A percentile compares a stretch with the other conserved stretches of the same genome.
These are phyloP conservation scores for Vidua macroura DNA, from an alignment of 2,113 vertebrate genomes.

Conservation along the genomic window DNA sequence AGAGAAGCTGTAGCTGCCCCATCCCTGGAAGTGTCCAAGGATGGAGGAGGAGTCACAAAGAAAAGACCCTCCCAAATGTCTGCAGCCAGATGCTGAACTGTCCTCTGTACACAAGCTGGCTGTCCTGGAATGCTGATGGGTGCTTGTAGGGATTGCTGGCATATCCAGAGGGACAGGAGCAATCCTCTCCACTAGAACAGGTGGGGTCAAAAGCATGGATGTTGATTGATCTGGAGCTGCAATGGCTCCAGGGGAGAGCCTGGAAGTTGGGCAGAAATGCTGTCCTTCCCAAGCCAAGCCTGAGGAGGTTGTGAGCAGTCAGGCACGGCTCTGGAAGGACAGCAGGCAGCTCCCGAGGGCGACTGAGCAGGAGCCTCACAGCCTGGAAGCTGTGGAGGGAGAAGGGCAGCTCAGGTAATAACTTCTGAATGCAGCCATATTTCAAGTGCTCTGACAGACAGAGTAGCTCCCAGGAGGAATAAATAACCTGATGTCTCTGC, in stretches of 20 bases:
- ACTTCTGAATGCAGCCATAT: neutral
- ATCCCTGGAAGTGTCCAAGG: neutral
- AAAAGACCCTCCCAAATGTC: neutral
- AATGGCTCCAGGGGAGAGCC: neutral
- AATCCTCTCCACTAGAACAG: rapidly evolving
- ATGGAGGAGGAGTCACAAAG: neutral
- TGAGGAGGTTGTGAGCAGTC: neutral
- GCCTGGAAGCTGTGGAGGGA: neutral
- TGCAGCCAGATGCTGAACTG: rapidly evolving
- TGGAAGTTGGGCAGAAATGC: neutral
- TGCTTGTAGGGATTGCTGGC: neutral
- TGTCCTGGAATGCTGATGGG: neutral
- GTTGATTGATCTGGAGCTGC: neutral
- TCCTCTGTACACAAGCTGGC: neutral
- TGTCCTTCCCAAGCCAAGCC: rapidly evolving
- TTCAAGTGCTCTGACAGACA: neutral
- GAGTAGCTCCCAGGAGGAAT: neutral
- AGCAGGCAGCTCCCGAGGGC: neutral
- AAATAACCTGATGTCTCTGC: neutral
- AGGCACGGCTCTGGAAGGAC: neutral
- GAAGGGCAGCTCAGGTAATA: neutral
- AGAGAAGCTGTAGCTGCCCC: neutral
- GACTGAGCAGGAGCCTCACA: neutral
- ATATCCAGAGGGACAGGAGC: rapidly evolving
- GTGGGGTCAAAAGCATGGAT: rapidly evolving